These are phyloP conservation scores for Zenarchopterus dispar DNA, from an alignment of 2,797 vertebrate genomes.

Conservation along the genomic window DNA sequence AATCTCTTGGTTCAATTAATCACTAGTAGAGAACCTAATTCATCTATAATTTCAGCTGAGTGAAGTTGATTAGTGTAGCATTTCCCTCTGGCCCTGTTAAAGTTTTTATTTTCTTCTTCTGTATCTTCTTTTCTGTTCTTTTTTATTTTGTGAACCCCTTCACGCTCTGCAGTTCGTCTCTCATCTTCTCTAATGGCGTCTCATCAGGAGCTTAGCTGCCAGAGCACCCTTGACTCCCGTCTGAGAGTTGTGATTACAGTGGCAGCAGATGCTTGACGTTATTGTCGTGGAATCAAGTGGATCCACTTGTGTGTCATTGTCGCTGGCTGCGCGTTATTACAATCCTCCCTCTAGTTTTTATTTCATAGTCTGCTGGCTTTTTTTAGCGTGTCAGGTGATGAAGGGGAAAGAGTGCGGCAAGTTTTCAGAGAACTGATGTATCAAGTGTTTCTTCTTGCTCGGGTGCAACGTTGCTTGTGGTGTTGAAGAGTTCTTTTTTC, in stretches of 20 bases:
- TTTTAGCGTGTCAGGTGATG: conserved; percentile 15
- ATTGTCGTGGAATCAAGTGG: conserved; percentile 64
- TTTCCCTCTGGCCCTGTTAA: conserved; percentile 71
- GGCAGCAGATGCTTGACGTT: conserved; percentile 49
- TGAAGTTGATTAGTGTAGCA: conserved; percentile 75
- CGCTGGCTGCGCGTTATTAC: conserved; percentile 8
- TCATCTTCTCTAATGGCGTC: conserved; percentile 63
- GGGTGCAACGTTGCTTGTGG: not conserved
- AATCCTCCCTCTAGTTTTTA: conserved; percentile 10
- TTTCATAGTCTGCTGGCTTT: conserved; percentile 21
- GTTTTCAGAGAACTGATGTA: conserved; percentile 7
- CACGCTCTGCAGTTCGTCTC: conserved; percentile 22
- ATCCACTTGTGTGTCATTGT: conserved; percentile 48
- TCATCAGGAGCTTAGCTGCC: conserved; percentile 70
- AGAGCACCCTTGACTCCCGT: conserved; percentile 67
- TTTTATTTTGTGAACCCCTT: conserved; percentile 6
- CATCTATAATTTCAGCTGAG: conserved; percentile 76
- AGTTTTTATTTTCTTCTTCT: conserved; percentile 65
- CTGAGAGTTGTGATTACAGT: conserved; percentile 58
- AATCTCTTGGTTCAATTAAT: conserved; percentile 78
- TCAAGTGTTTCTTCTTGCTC: conserved; percentile 10
- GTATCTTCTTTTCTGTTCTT: conserved; percentile 18
- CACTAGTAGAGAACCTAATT: conserved; percentile 77
- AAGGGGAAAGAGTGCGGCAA: not conserved
- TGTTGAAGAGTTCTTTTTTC: conserved; percentile 4